Base-by-base conservation (phyloP, 2,797 vertebrate species). In the Sebastes hopkinsi region DNA sequence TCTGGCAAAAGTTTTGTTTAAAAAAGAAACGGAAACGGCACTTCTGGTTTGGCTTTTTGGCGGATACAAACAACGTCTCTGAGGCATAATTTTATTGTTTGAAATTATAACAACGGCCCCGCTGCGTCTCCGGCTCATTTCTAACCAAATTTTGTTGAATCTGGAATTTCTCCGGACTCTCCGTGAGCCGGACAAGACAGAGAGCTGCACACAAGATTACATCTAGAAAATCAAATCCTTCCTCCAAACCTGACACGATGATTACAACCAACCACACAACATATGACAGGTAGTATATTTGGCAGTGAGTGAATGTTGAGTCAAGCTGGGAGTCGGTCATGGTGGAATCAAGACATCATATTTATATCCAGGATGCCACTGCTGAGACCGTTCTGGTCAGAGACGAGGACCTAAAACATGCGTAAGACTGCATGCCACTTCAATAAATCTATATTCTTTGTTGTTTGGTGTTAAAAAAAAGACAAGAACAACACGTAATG, bases 111-210 rank as follows among this genome's bases (percentile, higher is more conserved):
- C 32, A 78, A 71, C 14, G 12, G 46, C 36, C 13, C 62, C 4
- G 14, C 55, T 18, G n/a, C 36, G 30, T 59, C 67, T 79, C 68
- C 8, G 25, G 56, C 12, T 30, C 36, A 0, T 81, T 86, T 73
- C 59, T 73, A 70, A 77, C 72, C 60, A 34, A 61, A 80, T 55
- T 68, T 70, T 72, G 11, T 34, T 42, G 38, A 42, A 42, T n/a
- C 14, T 25, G 80, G 73, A 83, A 91, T 85, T 72, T 80, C 52
- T 81, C 77, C 79, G 66, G 86, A 77, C 77, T 13, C 34, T 75
- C 79, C 2, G 0, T 14, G 11, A 66, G 61, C 34, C 38, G 18
- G 71, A 75, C 61, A n/a, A 58, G 65, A 76, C 29, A 4, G 18
- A 75, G 20, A 30, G 12, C 56, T 2, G 27, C 74, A 82, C 8